Base-by-base conservation (phyloP, 2,888 invertebrate genomes). In the Callosobruchus maculatus region DNA sequence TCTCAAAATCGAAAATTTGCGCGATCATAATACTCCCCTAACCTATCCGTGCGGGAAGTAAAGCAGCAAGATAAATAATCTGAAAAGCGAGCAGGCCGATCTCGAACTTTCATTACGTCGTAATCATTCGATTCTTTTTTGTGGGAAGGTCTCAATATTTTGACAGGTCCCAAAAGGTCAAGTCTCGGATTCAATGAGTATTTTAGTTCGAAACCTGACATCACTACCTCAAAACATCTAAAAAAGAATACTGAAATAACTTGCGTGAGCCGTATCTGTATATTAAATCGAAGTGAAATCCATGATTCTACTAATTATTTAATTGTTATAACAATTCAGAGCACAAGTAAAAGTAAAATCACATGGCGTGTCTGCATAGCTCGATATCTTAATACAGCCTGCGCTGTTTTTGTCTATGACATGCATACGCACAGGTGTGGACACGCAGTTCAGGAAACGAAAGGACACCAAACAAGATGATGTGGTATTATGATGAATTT, bases 261-360 rank as follows among this genome's bases (percentile, higher is more conserved):
- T 81, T 76, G 82, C 82, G 78, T 82, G 82, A 75, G 76, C 70
- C 74, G 78, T 78, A 81, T 82, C 81, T 75, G 71, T 73, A 78
- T 76, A 78, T 76, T 77, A 78, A 78, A 82, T 81, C 79, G 77
- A 81, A 86, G 85, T 86, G 86, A 86, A 86, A 86, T 85, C 85
- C 81, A 80, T 81, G 80, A 84, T 82, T 83, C 82, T 81, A 82
- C 80, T 86, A 85, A 86, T 86, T 85, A 85, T 85, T 85, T 85
- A 85, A 85, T 85, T 85, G 84, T 84, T 85, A 82, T 84, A 83
- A 84, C 83, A 84, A 86, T 85, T 82, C 84, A 83, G 84, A 85
- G 83, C 85, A 82, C 83, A 83, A 85, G 86, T 86, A 85, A 86
- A 86, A 86, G 86, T 86, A 84, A 83, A 83, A 81, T 76, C 82